A percentile compares a stretch with the other conserved stretches of the same genome.
These are phyloP conservation scores for Ophthalmolycus amberensis DNA, from an alignment of 2,113 vertebrate genomes.

Conservation along the genomic window DNA sequence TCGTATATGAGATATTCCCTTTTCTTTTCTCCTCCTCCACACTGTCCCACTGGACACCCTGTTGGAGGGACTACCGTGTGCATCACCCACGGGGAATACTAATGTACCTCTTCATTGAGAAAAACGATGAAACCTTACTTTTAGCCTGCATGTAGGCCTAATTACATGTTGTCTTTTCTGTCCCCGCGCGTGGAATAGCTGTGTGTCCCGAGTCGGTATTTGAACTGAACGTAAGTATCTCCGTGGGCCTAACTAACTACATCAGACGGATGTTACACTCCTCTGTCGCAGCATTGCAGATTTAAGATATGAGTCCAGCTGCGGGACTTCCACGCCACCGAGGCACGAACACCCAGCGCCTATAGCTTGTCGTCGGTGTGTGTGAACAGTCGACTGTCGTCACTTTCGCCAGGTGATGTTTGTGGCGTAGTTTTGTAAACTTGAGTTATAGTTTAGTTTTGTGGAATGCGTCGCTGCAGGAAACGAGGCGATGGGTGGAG, in stretches of 20 bases:
- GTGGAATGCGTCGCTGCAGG: slow-evolving; percentile 1
- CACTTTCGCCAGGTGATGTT: not conserved
- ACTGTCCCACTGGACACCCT: not conserved
- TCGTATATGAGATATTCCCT: too few relatives aligned
- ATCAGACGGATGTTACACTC: not conserved
- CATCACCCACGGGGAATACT: slow-evolving; percentile 39
- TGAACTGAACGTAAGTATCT: slow-evolving; percentile 53
- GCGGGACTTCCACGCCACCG: not conserved
- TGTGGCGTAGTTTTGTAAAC: not conserved
- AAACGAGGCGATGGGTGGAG: slow-evolving; percentile 61
- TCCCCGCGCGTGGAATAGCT: not conserved
- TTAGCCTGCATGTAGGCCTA: not conserved
- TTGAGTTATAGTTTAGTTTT: slow-evolving; percentile 4
- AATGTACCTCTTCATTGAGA: not conserved
- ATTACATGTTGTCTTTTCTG: not conserved
- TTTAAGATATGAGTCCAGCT: not conserved
- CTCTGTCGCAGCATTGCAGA: not conserved
- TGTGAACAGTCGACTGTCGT: not conserved
- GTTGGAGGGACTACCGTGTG: slow-evolving; percentile 68
- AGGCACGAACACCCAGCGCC: rapidly evolving
- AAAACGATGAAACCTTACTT: not conserved
- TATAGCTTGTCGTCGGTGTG: too few relatives aligned
- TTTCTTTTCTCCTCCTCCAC: not conserved
- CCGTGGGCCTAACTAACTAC: not conserved
- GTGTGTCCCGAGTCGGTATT: not conserved